Conservation (phyloP, 23 tunicate genomes). For the Clavelina lepadiformis region DNA sequence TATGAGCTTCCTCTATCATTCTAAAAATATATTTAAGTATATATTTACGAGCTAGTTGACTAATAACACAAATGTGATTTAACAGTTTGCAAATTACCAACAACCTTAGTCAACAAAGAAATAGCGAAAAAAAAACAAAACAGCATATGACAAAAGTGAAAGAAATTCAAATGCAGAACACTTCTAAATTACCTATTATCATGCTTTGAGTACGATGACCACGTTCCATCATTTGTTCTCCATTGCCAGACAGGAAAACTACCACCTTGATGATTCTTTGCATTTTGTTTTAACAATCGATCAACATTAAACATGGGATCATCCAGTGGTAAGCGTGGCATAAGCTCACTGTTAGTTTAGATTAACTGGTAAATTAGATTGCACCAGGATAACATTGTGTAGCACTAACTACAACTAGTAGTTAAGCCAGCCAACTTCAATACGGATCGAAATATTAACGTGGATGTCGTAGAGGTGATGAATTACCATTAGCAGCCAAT, state of each 20-base stretch:
- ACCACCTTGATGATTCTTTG: neutral
- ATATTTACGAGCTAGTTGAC: neutral
- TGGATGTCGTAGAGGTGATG: neutral
- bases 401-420: no score
- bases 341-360: slow-evolving; percentile 58
- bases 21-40: neutral
- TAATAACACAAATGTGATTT: no score
- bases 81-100: no score
- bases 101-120: no score
- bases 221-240: slow-evolving; percentile 42
- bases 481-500: no score
- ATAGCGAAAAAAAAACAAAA: no score
- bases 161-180: no score
- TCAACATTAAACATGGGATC: slow-evolving; percentile 76
- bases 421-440: neutral
- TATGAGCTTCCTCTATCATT: slow-evolving; percentile 68
- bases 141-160: no score
- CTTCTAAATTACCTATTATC: slow-evolving; percentile 65
- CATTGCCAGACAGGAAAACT: slow-evolving; percentile 63
- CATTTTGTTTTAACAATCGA: slow-evolving; percentile 18
- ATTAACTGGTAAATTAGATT: no score
- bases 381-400: no score
- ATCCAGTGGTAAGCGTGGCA: slow-evolving; percentile 71
- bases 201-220: slow-evolving; percentile 65
- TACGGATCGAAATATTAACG: neutral